A percentile compares a stretch with the other conserved stretches of the same genome.
Evolutionary conservation across 1,140 invertebrate species (phyloP).

Genomic region (Pinna nobilis): DNA sequence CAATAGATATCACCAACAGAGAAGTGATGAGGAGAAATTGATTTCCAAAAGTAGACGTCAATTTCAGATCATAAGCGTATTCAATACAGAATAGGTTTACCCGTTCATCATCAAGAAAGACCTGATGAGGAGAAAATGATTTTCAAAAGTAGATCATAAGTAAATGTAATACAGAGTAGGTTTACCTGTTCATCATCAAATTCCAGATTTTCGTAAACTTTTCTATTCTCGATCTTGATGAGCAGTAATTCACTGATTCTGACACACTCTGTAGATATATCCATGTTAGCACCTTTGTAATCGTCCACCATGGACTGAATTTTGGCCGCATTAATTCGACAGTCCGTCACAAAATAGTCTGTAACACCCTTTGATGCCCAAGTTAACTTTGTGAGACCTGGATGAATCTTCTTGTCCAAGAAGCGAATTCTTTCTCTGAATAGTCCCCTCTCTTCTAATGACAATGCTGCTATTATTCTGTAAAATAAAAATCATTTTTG

Average conservation of each 20-base stretch:
- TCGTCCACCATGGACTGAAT: conserved; percentile 84
- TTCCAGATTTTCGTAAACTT: conserved; percentile 74
- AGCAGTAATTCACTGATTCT: conserved; percentile 84
- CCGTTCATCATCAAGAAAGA: no score
- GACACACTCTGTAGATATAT: conserved; percentile 85
- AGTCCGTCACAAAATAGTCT: conserved; percentile 87
- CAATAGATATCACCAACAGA: no score
- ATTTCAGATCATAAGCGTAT: no score
- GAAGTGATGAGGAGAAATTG: no score
- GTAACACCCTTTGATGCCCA: conserved; percentile 84
- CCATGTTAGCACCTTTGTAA: conserved; percentile 86
- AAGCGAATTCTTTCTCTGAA: conserved; percentile 78
- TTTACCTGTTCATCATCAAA: conserved; percentile 75
- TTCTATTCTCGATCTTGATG: conserved; percentile 79
- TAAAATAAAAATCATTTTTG: conserved; percentile 2
- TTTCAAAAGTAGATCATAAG: no score
- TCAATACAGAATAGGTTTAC: no score
- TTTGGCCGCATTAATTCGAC: conserved; percentile 81
- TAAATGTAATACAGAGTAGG: no score
- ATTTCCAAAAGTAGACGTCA: no score
- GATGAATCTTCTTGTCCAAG: conserved; percentile 85
- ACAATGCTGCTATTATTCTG: conserved; percentile 80
- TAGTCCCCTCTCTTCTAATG: conserved; percentile 77
- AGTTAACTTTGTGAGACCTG: conserved; percentile 85
- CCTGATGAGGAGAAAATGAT: no score